Percentiles rank a stretch among this genome's conserved stretches.
These are phyloP conservation scores for Indicator maculatus DNA, from an alignment of 2,113 vertebrate species.

Conservation along the genomic window DNA sequence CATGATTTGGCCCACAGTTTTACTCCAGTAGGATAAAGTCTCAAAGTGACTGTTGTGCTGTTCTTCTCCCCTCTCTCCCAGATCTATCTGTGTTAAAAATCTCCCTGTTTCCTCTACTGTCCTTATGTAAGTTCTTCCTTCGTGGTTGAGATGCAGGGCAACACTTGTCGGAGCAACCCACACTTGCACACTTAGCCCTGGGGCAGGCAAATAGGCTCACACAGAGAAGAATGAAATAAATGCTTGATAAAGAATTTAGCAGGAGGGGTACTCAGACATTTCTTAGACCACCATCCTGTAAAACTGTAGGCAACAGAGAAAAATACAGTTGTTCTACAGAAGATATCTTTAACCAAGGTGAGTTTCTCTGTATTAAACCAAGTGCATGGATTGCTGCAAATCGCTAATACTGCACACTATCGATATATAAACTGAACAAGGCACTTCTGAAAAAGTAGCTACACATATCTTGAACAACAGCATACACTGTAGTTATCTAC, in stretches of 20 bases:
- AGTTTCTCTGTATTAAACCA: not conserved
- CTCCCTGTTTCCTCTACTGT: not conserved
- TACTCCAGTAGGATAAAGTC: not conserved
- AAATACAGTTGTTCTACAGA: not conserved
- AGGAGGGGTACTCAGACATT: not conserved
- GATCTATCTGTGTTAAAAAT: not conserved
- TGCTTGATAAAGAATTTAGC: not conserved
- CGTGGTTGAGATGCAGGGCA: not conserved
- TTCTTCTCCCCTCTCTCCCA: not conserved
- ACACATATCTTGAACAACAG: accelerated
- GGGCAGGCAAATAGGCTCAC: not conserved
- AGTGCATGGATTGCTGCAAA: not conserved
- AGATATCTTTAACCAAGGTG: not conserved
- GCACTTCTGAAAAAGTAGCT: not conserved
- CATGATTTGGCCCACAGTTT: not conserved
- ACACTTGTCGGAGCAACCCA: not conserved
- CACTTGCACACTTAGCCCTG: not conserved
- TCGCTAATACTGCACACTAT: not conserved
- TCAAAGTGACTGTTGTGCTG: not conserved
- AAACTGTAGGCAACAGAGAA: not conserved
- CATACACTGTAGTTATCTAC: not conserved
- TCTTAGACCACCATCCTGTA: not conserved
- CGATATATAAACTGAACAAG: not conserved
- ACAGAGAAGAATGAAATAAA: not conserved
- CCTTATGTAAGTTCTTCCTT: not conserved